Evolutionary conservation across 2,888 invertebrate genomes (phyloP).

Genomic region (Lasius fuliginosus): DNA sequence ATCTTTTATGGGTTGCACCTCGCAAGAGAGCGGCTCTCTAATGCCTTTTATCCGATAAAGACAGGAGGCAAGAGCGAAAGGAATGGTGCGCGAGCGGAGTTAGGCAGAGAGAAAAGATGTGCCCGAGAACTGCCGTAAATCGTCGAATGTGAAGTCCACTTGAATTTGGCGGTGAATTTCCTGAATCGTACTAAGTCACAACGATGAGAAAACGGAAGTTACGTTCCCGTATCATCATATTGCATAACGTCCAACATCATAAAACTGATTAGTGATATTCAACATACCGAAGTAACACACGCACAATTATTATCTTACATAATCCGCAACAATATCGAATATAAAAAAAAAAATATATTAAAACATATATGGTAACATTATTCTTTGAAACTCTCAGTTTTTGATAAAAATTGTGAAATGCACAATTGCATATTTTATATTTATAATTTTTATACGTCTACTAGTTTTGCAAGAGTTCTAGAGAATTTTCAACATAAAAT

Average conservation of each 20-base stretch:
- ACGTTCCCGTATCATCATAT: conserved; percentile 61
- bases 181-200: conserved; percentile 50
- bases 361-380: background rate
- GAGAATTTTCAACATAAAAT: background rate
- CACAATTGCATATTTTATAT: background rate
- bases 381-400: background rate
- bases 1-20: conserved; percentile 72
- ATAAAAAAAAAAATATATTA: background rate
- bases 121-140: conserved; percentile 70
- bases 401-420: background rate
- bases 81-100: conserved; percentile 36
- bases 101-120: conserved; percentile 44
- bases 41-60: conserved; percentile 72
- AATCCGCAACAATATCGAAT: background rate
- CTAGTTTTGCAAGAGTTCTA: background rate
- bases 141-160: conserved; percentile 72
- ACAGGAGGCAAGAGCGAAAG: conserved; percentile 29
- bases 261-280: conserved; percentile 52
- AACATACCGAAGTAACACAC: background rate
- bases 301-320: background rate
- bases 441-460: background rate
- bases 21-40: conserved; percentile 67
- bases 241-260: conserved; percentile 53
- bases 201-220: conserved; percentile 62
- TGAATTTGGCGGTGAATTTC: conserved; percentile 74